Evolutionary conservation across 2,797 vertebrate genomes (phyloP).

Genomic region (Megalops cyprinoides): DNA sequence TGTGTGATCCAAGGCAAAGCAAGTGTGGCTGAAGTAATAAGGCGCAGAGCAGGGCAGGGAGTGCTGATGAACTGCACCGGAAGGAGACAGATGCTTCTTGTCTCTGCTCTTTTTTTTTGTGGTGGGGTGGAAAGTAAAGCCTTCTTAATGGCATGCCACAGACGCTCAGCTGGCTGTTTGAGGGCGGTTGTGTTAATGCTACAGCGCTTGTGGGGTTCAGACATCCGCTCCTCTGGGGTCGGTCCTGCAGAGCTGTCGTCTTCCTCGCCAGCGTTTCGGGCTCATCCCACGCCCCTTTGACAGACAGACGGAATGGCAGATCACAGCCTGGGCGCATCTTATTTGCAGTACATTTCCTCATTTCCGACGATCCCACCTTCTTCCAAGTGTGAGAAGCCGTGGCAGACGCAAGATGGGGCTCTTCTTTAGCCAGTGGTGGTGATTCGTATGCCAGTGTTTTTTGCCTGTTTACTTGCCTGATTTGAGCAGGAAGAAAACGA

Average conservation of each 20-base stretch:
- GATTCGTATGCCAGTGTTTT: not conserved
- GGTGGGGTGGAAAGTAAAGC: constrained; percentile 38
- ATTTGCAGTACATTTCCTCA: not conserved
- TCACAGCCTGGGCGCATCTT: not conserved
- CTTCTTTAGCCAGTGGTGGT: not conserved
- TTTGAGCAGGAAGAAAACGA: not conserved
- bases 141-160: constrained; percentile 16
- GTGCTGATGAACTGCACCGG: constrained; percentile 32
- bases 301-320: not conserved
- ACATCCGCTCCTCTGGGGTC: not conserved
- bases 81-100: constrained; percentile 21
- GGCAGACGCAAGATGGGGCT: not conserved
- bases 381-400: not conserved
- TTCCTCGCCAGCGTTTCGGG: not conserved
- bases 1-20: constrained; percentile 69
- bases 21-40: constrained; percentile 81
- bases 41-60: constrained; percentile 70
- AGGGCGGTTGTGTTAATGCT: not conserved
- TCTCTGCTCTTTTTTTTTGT: constrained; percentile 1
- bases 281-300: constrained; percentile 15
- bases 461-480: not conserved
- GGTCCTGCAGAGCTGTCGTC: not conserved
- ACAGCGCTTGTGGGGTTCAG: not conserved
- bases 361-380: not conserved
- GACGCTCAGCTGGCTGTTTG: too few species aligned